A percentile compares a stretch with the other conserved stretches of the same genome.
Evolutionary conservation across 2,797 vertebrate species (phyloP).

Genomic region (Catamblyrhynchus diadema): DNA sequence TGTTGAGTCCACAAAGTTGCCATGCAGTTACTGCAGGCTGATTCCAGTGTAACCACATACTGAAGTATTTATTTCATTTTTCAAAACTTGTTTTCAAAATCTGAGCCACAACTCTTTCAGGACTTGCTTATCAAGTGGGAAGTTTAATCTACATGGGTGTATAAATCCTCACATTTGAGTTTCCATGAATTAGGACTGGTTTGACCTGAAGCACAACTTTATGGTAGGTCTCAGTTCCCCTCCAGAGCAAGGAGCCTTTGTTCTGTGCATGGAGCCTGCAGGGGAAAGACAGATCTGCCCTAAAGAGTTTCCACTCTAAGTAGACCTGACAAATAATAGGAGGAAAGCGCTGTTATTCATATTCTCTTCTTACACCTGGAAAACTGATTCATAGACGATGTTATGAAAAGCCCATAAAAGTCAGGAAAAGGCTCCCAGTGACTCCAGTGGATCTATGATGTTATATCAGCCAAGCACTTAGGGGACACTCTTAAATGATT

Average conservation of each 20-base stretch:
- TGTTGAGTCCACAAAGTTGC: not conserved
- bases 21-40: not conserved
- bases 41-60: not conserved
- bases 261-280: not conserved
- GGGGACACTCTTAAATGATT: not conserved
- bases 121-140: not conserved
- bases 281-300: not conserved
- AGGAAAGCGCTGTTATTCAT: not conserved
- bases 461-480: not conserved
- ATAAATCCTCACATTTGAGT: not conserved
- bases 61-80: not conserved
- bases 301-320: not conserved
- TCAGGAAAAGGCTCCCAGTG: slow-evolving; percentile 1
- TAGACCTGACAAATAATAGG: not conserved
- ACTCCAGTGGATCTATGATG: not conserved
- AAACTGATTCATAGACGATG: not conserved
- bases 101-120: not conserved
- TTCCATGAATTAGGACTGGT: not conserved
- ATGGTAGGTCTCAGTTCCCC: not conserved
- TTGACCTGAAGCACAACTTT: not conserved
- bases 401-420: slow-evolving; percentile 28
- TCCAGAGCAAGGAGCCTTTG: not conserved
- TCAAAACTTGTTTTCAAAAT: not conserved
- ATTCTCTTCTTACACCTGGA: not conserved
- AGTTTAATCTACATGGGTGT: not conserved